Conservation (phyloP, 1,140 invertebrate species). For the Alviniconcha marisindica region DNA sequence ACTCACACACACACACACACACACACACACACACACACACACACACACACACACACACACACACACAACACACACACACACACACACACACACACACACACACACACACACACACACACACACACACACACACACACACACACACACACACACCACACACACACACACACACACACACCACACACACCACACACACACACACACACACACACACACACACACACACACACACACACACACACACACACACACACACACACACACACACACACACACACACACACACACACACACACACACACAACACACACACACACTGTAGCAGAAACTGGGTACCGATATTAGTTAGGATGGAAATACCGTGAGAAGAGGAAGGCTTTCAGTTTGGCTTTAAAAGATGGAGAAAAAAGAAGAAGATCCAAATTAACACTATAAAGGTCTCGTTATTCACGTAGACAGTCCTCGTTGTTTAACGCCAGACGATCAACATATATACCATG, state of each 20-base stretch:
- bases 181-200: neutral
- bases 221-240: conserved; percentile 17
- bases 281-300: too few relatives aligned
- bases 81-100: neutral
- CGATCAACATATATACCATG: too few relatives aligned
- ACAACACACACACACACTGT: too few relatives aligned
- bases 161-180: conserved; percentile 14
- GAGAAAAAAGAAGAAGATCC: too few relatives aligned
- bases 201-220: conserved; percentile 5
- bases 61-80: neutral
- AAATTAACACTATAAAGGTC: too few relatives aligned
- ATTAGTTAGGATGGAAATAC: too few relatives aligned
- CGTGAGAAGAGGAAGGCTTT: too few relatives aligned
- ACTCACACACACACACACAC: neutral
- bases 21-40: neutral
- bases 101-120: neutral
- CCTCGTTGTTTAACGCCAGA: too few relatives aligned
- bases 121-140: conserved; percentile 1
- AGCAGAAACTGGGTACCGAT: too few relatives aligned
- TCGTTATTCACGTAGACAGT: too few relatives aligned
- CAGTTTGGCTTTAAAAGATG: too few relatives aligned
- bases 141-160: neutral
- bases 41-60: neutral
- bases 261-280: neutral
- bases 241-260: conserved; percentile 11